These are phyloP conservation scores for Chironomus striatipennis DNA, from an alignment of 1,140 invertebrate genomes.

Conservation along the genomic window DNA sequence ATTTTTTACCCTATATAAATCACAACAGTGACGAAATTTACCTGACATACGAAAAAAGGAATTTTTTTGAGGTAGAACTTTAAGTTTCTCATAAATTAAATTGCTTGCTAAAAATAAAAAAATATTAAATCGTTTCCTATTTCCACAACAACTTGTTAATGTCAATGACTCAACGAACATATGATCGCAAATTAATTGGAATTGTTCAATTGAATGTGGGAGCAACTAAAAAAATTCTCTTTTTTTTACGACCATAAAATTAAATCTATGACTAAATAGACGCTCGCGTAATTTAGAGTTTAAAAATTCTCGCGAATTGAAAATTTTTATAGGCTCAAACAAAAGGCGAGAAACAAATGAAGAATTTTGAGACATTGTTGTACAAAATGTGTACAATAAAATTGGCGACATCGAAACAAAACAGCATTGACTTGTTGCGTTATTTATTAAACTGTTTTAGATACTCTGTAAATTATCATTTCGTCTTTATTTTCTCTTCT, in stretches of 20 bases:
- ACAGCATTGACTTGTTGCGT: too few relatives aligned
- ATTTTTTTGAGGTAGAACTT: too few relatives aligned
- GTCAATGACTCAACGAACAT: not conserved
- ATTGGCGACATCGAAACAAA: constrained; percentile 5
- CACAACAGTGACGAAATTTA: not conserved
- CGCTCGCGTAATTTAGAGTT: too few relatives aligned
- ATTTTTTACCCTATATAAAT: too few relatives aligned
- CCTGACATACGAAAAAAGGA: not conserved
- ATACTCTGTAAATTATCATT: not conserved
- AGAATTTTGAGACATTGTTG: not conserved
- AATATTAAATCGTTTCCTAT: not conserved
- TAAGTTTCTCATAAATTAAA: too few relatives aligned
- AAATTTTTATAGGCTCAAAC: too few relatives aligned
- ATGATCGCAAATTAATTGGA: not conserved
- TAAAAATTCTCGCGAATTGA: too few relatives aligned
- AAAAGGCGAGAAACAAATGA: not conserved
- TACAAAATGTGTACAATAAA: not conserved
- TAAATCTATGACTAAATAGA: not conserved
- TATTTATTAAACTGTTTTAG: too few relatives aligned
- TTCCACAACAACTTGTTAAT: not conserved
- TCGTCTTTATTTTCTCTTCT: not conserved
- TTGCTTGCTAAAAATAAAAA: not conserved
- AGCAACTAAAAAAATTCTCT: not conserved
- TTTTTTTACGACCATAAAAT: not conserved
- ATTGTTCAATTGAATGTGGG: constrained; percentile 12